Evolutionary conservation across 2,113 vertebrate species (phyloP), one percentile per base, ranked within the genome.

Genomic region (Progne subis): DNA sequence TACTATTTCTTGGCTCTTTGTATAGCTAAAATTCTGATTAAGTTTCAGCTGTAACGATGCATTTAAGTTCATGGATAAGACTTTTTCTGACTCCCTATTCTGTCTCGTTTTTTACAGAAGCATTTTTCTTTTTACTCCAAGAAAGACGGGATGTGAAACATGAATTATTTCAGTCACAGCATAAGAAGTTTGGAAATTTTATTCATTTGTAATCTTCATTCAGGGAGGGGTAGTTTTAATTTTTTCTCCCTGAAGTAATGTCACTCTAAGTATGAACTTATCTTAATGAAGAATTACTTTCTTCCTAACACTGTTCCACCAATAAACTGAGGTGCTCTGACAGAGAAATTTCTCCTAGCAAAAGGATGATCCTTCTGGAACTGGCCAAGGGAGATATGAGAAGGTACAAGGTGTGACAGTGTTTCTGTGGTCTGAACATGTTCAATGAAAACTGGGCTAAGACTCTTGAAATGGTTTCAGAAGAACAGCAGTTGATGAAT

Each of bases 141-240:
- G 64, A 82, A 92, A 72, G 31, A 49, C 1, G 7, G 28, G 39
- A 93, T 41, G 16, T n/a, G 59, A 83, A 83, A 72, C 28, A 37
- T 24, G 9, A 60, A 55, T 56, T 92, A 68, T 67, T 90, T 91
- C 41, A 80, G 15, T 57, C 59, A 49, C 46, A 69, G 28, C 55
- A 65, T 9, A 77, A 76, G 18, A 79, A 74, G 50, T 86, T 88
- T 39, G 74, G 52, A 89, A 49, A 79, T 85, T 60, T 71, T 67
- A 77, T 57, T 53, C 93, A 90, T 92, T 90, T 90, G 72, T 77
- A 83, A 47, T 64, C 50, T 70, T 77, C 32, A 67, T 88, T 88
- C 32, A 86, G 71, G 92, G 88, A 86, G 59, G 1, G 26, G 50
- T 65, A 82, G 41, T 86, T 92, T n/a, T 72, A 70, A 77, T 59